A percentile compares a stretch with the other conserved stretches of the same genome.
Conservation (phyloP, 2,797 vertebrate genomes). For the Mormyrops attenuatus region DNA sequence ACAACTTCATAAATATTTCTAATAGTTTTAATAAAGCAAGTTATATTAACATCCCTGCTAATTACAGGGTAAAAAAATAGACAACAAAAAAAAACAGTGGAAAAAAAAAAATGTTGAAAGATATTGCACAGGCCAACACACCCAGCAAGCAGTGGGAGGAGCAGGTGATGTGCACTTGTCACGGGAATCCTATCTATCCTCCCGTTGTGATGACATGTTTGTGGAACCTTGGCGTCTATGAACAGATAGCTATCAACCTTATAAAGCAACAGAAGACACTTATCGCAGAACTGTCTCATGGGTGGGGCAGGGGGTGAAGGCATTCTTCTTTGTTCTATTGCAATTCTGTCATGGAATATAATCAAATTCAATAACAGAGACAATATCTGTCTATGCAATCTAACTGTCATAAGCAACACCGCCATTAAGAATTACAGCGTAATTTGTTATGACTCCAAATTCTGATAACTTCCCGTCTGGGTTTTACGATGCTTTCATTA, state of each 20-base stretch:
- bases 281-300: background rate
- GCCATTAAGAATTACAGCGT: background rate
- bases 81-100: background rate
- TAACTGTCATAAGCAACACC: background rate
- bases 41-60: background rate
- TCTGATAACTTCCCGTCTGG: background rate
- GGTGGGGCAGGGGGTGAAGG: background rate
- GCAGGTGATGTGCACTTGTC: background rate
- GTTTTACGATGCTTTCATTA: background rate
- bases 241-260: background rate
- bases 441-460: constrained; percentile 6
- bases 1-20: background rate
- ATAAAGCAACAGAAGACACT: background rate
- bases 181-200: background rate
- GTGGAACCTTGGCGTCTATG: background rate
- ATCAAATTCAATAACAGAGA: background rate
- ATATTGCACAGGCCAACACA: background rate
- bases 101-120: background rate
- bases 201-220: background rate
- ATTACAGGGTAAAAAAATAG: background rate
- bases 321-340: background rate
- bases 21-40: background rate
- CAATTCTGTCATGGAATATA: background rate
- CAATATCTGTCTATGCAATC: background rate
- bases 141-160: background rate